Evolutionary conservation across 2,797 vertebrate species (phyloP).

Genomic region (Malurus splendens): DNA sequence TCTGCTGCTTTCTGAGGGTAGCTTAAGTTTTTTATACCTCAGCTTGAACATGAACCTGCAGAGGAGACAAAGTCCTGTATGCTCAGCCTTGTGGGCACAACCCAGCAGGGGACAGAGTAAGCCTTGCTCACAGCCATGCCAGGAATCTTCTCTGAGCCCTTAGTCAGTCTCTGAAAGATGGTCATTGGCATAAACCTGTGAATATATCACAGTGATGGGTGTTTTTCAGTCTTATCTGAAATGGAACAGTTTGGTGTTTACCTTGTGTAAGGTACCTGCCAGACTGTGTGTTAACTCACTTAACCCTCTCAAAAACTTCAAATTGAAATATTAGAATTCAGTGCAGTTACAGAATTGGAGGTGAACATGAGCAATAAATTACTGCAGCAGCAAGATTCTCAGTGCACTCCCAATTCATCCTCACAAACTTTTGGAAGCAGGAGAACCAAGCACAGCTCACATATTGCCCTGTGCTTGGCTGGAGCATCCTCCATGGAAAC

Average conservation of each 20-base stretch:
- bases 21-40: not conserved
- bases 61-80: not conserved
- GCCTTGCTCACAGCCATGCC: not conserved
- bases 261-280: not conserved
- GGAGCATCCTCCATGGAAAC: not conserved
- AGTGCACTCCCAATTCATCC: fast-evolving
- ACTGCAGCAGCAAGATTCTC: not conserved
- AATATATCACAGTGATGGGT: not conserved
- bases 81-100: not conserved
- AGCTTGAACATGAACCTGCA: not conserved
- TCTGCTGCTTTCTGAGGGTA: not conserved
- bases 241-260: not conserved
- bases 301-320: not conserved
- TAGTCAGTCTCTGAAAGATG: not conserved
- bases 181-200: not conserved
- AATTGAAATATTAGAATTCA: not conserved
- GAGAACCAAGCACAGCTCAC: not conserved
- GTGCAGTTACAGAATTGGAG: not conserved
- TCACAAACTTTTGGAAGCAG: not conserved
- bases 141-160: not conserved
- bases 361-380: not conserved
- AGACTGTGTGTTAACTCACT: not conserved
- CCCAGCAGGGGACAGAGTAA: not conserved
- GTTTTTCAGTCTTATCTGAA: not conserved
- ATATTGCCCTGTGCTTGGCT: not conserved